Conservation (phyloP, 1,140 invertebrate genomes). For the Pseudomyrmex sp. region DNA sequence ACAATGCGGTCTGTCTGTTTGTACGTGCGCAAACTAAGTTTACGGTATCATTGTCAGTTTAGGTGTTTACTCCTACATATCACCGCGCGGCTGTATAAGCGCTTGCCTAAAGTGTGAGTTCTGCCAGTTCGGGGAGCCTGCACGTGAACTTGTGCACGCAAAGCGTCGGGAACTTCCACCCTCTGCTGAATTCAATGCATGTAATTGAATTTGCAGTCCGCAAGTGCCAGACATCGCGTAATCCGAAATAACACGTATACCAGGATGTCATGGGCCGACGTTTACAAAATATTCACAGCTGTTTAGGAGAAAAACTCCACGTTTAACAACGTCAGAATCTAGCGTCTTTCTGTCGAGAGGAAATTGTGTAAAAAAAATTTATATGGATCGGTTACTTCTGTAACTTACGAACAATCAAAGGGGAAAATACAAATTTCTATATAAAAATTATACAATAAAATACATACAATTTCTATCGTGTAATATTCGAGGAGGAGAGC, state of each 20-base stretch:
- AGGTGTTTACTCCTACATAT: slow-evolving; percentile 41
- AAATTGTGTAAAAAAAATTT: neutral
- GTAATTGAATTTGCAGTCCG: slow-evolving; percentile 66
- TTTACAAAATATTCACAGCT: slow-evolving; percentile 9
- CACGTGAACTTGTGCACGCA: slow-evolving; percentile 35
- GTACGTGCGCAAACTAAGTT: slow-evolving; percentile 2
- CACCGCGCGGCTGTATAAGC: slow-evolving; percentile 26
- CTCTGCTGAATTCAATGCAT: slow-evolving; percentile 57
- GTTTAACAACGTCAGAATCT: neutral
- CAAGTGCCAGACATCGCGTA: slow-evolving; percentile 59
- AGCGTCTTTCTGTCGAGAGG: neutral
- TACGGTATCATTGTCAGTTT: slow-evolving; percentile 49
- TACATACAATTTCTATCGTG: neutral
- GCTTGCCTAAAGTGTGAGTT: slow-evolving; percentile 35
- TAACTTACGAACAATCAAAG: neutral
- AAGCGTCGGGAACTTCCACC: slow-evolving; percentile 43
- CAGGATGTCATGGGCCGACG: slow-evolving; percentile 14
- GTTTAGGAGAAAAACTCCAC: slow-evolving; percentile 18
- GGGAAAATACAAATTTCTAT: neutral
- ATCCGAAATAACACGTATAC: slow-evolving; percentile 53
- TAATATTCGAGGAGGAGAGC: neutral
- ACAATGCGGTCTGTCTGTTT: slow-evolving; percentile 15
- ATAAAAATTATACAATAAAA: neutral
- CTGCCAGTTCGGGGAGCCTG: slow-evolving; percentile 50
- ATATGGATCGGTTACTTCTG: neutral